phyloP scores from a whole-genome alignment of 1,140 invertebrate genomes.

The Drosophila tropicalis region DNA sequence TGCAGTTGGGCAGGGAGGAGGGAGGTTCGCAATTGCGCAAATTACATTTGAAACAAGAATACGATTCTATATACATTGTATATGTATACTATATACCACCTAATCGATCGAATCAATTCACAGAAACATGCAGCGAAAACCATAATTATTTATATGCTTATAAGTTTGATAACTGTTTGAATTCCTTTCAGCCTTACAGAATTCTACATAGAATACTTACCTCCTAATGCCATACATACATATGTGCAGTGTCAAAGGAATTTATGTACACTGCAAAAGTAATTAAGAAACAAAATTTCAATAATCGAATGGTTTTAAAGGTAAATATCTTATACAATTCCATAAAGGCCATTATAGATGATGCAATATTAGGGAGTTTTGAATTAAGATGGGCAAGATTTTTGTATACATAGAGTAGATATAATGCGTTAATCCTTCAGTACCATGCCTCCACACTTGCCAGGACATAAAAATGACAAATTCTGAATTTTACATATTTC shows the following conservation, averaged over 20 bases:
- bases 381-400: too few relatives aligned
- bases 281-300: background rate
- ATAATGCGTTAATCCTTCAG: too few relatives aligned
- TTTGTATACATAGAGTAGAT: too few relatives aligned
- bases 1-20: slow-evolving; percentile 3
- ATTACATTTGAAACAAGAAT: slow-evolving; percentile 69
- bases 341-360: too few relatives aligned
- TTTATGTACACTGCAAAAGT: slow-evolving; percentile 1
- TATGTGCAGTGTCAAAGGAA: background rate
- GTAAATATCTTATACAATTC: too few relatives aligned
- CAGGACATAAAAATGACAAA: too few relatives aligned
- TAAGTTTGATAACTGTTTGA: slow-evolving; percentile 11
- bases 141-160: slow-evolving; percentile 56
- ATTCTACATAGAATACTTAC: background rate
- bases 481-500: too few relatives aligned
- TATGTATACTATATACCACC: slow-evolving; percentile 13
- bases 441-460: too few relatives aligned
- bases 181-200: slow-evolving; percentile 5
- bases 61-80: slow-evolving; percentile 25
- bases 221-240: background rate
- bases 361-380: too few relatives aligned
- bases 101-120: slow-evolving; percentile 65
- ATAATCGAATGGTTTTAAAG: background rate
- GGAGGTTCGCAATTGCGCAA: slow-evolving; percentile 61
- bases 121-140: slow-evolving; percentile 68